A percentile compares a stretch with the other conserved stretches of the same genome.
phyloP scores from a whole-genome alignment of 2,797 vertebrate species.

The Sebastes jordani region DNA sequence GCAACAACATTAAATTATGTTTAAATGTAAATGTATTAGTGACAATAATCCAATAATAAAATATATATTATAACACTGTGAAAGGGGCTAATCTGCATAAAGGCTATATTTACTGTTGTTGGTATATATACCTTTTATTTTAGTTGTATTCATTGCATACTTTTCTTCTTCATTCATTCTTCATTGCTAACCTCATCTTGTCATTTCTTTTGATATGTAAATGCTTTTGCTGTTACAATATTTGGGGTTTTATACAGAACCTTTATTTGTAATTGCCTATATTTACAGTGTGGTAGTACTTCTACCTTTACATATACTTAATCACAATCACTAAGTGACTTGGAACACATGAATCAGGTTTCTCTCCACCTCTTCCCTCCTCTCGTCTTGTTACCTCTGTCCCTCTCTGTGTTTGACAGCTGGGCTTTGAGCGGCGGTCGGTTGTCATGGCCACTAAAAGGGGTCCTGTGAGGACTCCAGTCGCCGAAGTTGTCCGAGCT shows the following conservation, averaged over 20 bases:
- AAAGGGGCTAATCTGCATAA: neutral
- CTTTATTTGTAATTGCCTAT: neutral
- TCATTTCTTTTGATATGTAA: neutral
- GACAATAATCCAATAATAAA: neutral
- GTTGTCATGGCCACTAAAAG: constrained; percentile 61
- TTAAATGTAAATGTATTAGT: neutral
- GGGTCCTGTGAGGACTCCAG: constrained; percentile 62
- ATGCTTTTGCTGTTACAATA: neutral
- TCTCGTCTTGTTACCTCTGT: constrained; percentile 63
- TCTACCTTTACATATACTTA: neutral
- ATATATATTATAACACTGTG: neutral
- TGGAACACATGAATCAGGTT: neutral
- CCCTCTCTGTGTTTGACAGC: constrained; percentile 53
- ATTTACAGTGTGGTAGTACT: neutral
- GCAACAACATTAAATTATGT: neutral
- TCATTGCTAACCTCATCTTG: neutral
- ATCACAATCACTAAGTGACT: neutral
- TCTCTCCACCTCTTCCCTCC: neutral
- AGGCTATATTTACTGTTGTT: neutral
- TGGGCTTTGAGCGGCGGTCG: constrained; percentile 42
- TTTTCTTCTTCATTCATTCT: too few species aligned
- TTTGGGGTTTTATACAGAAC: neutral
- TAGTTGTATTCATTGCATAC: neutral
- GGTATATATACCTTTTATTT: neutral
- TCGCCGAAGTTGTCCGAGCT: constrained; percentile 50